Evolutionary conservation across 2,888 invertebrate species (phyloP).

Genomic region (Plemyria rubiginata): DNA sequence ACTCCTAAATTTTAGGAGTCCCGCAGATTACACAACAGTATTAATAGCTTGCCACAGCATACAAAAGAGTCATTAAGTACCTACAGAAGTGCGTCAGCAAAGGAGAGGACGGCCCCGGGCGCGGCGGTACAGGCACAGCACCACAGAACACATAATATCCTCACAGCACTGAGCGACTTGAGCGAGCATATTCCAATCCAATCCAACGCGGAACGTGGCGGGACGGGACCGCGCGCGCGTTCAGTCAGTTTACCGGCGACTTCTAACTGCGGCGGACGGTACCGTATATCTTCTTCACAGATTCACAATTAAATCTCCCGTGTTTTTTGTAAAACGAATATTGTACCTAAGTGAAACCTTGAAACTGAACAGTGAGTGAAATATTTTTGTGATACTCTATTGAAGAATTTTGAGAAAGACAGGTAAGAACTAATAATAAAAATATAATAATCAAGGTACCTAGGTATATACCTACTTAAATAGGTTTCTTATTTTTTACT

Average conservation of each 20-base stretch:
- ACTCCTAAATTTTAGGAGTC: no score
- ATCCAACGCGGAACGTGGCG: constrained; percentile 43
- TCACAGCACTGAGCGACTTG: no score
- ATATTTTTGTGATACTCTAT: constrained; percentile 59
- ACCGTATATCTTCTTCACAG: constrained; percentile 45
- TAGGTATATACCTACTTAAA: no score
- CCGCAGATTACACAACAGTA: constrained; percentile 22
- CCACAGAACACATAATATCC: no score
- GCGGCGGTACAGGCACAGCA: no score
- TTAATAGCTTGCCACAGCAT: constrained; percentile 12
- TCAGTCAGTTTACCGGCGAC: constrained; percentile 68
- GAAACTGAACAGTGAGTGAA: constrained; percentile 47
- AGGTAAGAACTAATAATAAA: constrained; percentile 71
- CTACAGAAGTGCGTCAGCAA: neutral
- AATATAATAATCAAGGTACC: neutral
- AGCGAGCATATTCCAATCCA: constrained; percentile 52
- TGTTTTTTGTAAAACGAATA: constrained; percentile 31
- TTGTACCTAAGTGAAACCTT: constrained; percentile 29
- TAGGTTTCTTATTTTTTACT: neutral
- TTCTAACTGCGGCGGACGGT: constrained; percentile 80
- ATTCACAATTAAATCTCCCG: constrained; percentile 27
- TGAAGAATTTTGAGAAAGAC: constrained; percentile 56
- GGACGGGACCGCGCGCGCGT: neutral
- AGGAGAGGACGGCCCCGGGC: constrained; percentile 27
- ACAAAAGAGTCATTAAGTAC: neutral